phyloP scores from a whole-genome alignment of 2,113 vertebrate genomes.

The Hemichromis elongatus region DNA sequence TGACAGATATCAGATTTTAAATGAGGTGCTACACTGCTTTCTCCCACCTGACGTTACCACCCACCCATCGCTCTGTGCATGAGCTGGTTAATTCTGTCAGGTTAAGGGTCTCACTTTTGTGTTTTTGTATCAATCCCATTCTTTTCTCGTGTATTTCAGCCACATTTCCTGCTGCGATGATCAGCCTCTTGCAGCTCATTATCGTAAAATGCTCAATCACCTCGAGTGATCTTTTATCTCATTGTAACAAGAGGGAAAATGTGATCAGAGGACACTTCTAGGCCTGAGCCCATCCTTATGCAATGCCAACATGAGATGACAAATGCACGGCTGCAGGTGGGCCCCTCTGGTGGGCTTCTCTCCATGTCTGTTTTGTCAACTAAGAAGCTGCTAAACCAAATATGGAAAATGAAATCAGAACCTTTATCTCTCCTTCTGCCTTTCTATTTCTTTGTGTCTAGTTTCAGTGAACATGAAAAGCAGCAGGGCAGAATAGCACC shows the following conservation, averaged over 20 bases:
- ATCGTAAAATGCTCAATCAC: slow-evolving; percentile 21
- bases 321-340: background rate
- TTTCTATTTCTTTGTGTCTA: slow-evolving; percentile 5
- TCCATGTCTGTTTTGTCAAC: slow-evolving; percentile 9
- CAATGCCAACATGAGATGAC: slow-evolving; percentile 3
- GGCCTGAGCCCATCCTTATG: slow-evolving; percentile 9
- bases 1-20: slow-evolving; percentile 10
- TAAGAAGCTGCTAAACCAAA: background rate
- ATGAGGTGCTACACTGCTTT: background rate
- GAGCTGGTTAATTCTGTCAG: background rate
- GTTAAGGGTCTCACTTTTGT: background rate
- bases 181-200: slow-evolving; percentile 14
- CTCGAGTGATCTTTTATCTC: slow-evolving; percentile 37
- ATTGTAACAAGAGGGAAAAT: slow-evolving; percentile 29
- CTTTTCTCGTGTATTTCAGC: background rate
- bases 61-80: background rate
- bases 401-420: slow-evolving; percentile 19
- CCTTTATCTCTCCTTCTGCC: background rate
- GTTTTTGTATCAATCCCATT: background rate
- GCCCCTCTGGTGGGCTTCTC: slow-evolving; percentile 19
- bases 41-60: background rate
- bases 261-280: slow-evolving; percentile 33
- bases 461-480: slow-evolving; percentile 19
- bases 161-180: background rate
- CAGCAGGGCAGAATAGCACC: slow-evolving; percentile 22